Base-by-base conservation (phyloP, 2,888 invertebrate genomes). In the Harpalus rufipes region DNA sequence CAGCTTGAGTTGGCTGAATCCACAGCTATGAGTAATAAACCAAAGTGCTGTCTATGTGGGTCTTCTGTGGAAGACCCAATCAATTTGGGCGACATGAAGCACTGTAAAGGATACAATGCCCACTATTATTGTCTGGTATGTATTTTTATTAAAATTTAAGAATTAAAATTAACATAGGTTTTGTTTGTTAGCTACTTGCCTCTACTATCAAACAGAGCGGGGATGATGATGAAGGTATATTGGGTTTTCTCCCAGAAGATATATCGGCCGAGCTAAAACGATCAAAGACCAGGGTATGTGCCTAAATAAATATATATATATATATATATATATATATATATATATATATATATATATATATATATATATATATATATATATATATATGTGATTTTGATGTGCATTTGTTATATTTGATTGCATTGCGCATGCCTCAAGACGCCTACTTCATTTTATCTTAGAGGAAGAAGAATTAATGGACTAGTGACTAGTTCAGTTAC, bases 81-180 rank as follows among this genome's bases (percentile, higher is more conserved):
- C 7, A 90, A 91, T 14, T 94, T 91, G 88, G 94, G 94, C 0
- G 92, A 93, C 87, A 89, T 94, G 41, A 93, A 93, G 87, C 90
- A 91, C 7, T 91, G 93, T 74, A 91, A 92, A 7, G 92, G 92
- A 7, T 91, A 95, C 44, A 91, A 93, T 59, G 94, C 94, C 1
- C 96, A 96, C 89, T 95, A 96, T 88, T 96, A 94, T 90, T 96
- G 96, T 89, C 92, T 95, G 91, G 96, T 96, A 92, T 92, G 93
- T 91, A 32, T 10, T 59, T 14, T 14, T 7, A 10, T 59, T 59
- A 16, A 59, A 16, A 14, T 59, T n/a, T 59, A 16, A 14, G 59
- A 59, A 59, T 14, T n/a, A 14, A 16, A 21, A n/a, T 59, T 14
- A n/a, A 59, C 59, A 32, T 32, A 32, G 32, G 32, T 63, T 25